Conservation (phyloP, 2,797 vertebrate genomes). For the Microhierax caerulescens region DNA sequence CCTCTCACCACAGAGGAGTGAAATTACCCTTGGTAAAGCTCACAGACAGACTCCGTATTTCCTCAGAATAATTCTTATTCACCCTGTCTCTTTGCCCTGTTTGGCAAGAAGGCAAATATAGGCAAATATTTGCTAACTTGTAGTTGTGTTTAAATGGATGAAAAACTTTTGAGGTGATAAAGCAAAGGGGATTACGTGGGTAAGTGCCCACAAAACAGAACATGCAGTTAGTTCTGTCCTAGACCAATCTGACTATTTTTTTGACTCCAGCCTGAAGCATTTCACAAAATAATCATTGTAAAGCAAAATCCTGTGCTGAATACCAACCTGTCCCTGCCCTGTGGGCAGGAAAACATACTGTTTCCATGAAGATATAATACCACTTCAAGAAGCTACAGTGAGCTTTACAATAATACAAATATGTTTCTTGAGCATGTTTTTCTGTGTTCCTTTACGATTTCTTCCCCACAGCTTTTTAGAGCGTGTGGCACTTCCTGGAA, state of each 20-base stretch:
- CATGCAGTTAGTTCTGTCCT: neutral
- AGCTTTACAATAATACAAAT: neutral
- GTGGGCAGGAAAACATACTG: neutral
- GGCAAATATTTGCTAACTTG: neutral
- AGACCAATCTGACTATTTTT: neutral
- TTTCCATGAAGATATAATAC: neutral
- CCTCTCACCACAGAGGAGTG: neutral
- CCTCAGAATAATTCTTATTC: neutral
- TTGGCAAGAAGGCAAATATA: neutral
- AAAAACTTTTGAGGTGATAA: neutral
- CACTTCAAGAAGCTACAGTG: neutral
- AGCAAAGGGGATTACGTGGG: neutral
- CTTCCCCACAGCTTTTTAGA: neutral
- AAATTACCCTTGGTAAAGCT: neutral
- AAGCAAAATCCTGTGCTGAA: neutral
- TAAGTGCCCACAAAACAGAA: neutral
- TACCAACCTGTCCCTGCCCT: neutral
- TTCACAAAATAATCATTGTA: neutral
- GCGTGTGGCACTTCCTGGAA: neutral
- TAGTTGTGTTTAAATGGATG: neutral
- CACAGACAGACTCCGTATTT: neutral
- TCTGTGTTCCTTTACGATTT: neutral
- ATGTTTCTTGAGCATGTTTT: neutral
- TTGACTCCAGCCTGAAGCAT: neutral
- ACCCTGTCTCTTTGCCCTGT: fast-evolving